Conservation (phyloP, 2,797 vertebrate species). For the Pangasius macronema region DNA sequence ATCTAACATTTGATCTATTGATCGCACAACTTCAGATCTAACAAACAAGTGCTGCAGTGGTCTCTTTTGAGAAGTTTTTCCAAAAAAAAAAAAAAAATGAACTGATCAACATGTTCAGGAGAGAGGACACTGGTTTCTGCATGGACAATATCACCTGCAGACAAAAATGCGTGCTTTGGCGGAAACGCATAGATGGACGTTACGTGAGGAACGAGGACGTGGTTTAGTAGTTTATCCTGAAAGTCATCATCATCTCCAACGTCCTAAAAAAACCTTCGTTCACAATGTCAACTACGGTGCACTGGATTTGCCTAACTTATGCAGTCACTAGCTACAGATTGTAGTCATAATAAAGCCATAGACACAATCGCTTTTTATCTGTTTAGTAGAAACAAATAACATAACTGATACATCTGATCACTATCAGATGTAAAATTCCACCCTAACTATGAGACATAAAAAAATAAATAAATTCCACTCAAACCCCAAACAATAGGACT, state of each 20-base stretch:
- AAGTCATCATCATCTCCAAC: background rate
- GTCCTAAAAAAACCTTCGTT: background rate
- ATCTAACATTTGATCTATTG: no score
- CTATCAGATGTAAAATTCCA: constrained; percentile 14
- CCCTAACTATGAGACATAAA: background rate
- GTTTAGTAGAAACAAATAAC: constrained; percentile 7
- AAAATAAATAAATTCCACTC: constrained; percentile 19
- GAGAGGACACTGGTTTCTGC: no score
- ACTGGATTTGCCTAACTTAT: background rate
- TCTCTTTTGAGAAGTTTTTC: no score
- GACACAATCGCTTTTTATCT: constrained; percentile 21
- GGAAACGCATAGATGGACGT: no score
- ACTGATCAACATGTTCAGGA: no score
- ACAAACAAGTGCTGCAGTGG: no score
- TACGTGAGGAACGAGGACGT: no score
- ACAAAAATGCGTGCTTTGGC: no score
- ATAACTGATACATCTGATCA: background rate
- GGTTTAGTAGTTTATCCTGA: background rate
- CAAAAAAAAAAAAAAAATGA: no score
- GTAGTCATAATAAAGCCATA: background rate
- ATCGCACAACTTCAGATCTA: no score
- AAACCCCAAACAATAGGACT: background rate
- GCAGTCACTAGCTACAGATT: constrained; percentile 5
- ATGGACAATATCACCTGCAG: no score
- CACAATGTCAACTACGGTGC: background rate